These are phyloP conservation scores for Caenorhabditis briggsae DNA, from an alignment of 1,140 invertebrate species.

Conservation along the genomic window DNA sequence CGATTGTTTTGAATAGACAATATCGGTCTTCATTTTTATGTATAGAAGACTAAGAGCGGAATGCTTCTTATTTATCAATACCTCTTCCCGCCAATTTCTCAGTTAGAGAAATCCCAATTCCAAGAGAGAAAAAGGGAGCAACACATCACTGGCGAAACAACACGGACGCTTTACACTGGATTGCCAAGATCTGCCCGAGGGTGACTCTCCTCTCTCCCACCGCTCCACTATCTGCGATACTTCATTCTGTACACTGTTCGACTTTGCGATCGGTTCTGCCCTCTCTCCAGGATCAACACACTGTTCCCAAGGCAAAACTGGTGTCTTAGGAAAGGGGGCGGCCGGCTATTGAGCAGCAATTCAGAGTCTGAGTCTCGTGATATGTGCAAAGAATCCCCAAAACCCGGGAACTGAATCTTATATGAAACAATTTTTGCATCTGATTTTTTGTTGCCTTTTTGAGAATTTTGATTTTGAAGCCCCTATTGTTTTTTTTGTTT, in stretches of 20 bases:
- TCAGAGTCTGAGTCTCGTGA: constrained; percentile 22
- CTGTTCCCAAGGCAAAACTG: constrained; percentile 39
- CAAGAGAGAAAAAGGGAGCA: too few species aligned
- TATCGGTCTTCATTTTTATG: too few species aligned
- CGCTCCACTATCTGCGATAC: constrained; percentile 25
- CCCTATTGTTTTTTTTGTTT: too few species aligned
- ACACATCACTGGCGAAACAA: not conserved
- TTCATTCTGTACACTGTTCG: constrained; percentile 52
- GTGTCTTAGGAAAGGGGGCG: constrained; percentile 24
- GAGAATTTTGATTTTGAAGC: too few species aligned
- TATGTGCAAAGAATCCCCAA: not conserved
- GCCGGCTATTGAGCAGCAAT: constrained; percentile 43
- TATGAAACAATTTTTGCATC: not conserved
- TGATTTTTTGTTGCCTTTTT: not conserved
- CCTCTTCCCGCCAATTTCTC: too few species aligned
- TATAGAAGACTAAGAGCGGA: too few species aligned
- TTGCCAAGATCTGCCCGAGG: constrained; percentile 9
- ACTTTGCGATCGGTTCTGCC: constrained; percentile 7
- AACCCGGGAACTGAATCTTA: not conserved
- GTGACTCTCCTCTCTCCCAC: not conserved
- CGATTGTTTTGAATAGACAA: too few species aligned
- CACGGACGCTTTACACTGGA: constrained; percentile 49
- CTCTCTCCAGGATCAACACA: constrained; percentile 43
- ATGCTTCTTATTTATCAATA: too few species aligned
- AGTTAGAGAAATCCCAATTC: too few species aligned